Evolutionary conservation across 2,888 invertebrate species (phyloP).

Genomic region (Suillia variegata): DNA sequence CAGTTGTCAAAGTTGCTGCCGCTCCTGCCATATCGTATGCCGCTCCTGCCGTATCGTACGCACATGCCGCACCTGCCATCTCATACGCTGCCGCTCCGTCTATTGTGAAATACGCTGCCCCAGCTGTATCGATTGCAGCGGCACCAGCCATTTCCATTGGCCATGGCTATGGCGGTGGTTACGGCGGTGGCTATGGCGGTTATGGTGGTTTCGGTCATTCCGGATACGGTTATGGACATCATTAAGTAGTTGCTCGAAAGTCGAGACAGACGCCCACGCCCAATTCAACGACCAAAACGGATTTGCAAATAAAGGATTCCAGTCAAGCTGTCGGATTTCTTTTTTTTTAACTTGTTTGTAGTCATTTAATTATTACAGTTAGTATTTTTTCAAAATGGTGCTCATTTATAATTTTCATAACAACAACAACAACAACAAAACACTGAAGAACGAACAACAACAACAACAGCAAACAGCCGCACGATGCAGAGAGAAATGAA

Average conservation of each 20-base stretch:
- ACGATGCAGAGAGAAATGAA: slow-evolving; percentile 21
- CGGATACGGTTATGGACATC: slow-evolving; percentile 26
- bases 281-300: slow-evolving; percentile 11
- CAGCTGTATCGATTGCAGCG: slow-evolving; percentile 31
- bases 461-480: slow-evolving; percentile 28
- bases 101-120: slow-evolving; percentile 37
- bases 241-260: slow-evolving; percentile 5
- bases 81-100: slow-evolving; percentile 43
- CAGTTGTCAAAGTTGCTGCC: slow-evolving; percentile 39
- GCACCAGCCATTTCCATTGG: slow-evolving; percentile 37
- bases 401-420: neutral
- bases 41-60: slow-evolving; percentile 25
- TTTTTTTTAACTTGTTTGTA: neutral
- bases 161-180: slow-evolving; percentile 31
- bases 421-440: neutral
- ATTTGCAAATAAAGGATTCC: slow-evolving; percentile 14
- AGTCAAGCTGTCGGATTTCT: neutral
- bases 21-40: slow-evolving; percentile 36
- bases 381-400: neutral
- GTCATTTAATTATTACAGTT: slow-evolving; percentile 1
- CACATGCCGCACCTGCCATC: slow-evolving; percentile 43
- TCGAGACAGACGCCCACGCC: neutral
- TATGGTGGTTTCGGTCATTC: slow-evolving; percentile 37
- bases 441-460: too few species aligned
- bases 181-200: slow-evolving; percentile 34